Evolutionary conservation across 1,140 invertebrate species (phyloP).

Genomic region (Pseudomyrmex gracilis): DNA sequence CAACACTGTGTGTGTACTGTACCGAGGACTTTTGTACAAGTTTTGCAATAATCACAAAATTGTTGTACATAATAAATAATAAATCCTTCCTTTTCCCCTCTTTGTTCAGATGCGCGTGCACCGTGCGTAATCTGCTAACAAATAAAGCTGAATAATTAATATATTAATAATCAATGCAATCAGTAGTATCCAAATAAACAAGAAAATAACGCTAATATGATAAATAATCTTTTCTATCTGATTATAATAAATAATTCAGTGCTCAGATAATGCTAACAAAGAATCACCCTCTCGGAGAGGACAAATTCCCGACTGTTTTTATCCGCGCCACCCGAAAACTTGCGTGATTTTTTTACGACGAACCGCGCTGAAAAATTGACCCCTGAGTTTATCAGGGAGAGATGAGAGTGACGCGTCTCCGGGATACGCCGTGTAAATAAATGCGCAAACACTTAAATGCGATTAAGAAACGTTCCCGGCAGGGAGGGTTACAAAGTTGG

Average conservation of each 20-base stretch:
- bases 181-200: conserved; percentile 2
- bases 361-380: background rate
- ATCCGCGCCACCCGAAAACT: background rate
- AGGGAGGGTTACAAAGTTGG: conserved; percentile 30
- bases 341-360: background rate
- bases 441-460: conserved; percentile 53
- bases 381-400: conserved; percentile 10
- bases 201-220: conserved; percentile 17
- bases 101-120: background rate
- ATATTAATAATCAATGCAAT: conserved; percentile 38
- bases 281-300: background rate
- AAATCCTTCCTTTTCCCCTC: background rate
- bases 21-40: background rate
- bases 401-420: conserved; percentile 32
- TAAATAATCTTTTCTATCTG: conserved; percentile 4
- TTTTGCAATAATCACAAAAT: conserved; percentile 22
- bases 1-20: background rate
- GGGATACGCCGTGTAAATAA: conserved; percentile 49
- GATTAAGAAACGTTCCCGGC: conserved; percentile 32
- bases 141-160: conserved; percentile 48
- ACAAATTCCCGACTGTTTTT: conserved; percentile 7
- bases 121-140: conserved; percentile 17
- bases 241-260: conserved; percentile 38
- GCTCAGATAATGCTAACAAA: conserved; percentile 3
- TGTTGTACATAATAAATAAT: conserved; percentile 31